Percentiles rank a stretch among this genome's conserved stretches.
Conservation (phyloP, 2,113 vertebrate genomes). For the Cyprinodon variegatus region DNA sequence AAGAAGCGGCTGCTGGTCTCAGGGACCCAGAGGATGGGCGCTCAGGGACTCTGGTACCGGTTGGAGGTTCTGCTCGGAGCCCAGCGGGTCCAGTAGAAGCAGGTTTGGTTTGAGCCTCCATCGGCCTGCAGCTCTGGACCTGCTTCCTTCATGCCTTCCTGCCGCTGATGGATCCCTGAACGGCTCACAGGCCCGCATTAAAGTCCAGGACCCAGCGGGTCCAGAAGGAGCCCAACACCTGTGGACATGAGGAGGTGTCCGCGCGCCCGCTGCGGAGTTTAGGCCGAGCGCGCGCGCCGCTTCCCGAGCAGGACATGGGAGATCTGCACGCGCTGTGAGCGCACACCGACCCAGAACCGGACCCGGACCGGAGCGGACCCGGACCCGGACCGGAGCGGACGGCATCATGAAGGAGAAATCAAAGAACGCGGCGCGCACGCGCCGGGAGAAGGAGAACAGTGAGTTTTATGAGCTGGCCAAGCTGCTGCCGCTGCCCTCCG, state of each 20-base stretch:
- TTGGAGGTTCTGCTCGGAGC: background rate
- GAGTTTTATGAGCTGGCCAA: conserved; percentile 99
- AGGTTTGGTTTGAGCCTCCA: too few species aligned
- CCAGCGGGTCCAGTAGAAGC: background rate
- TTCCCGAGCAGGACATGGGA: conserved; percentile 14
- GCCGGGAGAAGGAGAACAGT: conserved; percentile 98
- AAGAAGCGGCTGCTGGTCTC: conserved; percentile 19
- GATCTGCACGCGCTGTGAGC: background rate
- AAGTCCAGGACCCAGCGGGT: too few species aligned
- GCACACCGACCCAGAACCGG: conserved; percentile 12
- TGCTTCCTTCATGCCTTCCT: too few species aligned
- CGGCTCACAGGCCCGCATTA: too few species aligned
- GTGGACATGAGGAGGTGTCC: conserved; percentile 35
- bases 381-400: background rate
- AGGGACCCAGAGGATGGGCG: conserved; percentile 29
- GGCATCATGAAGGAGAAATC: conserved; percentile 96
- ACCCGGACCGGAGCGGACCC: background rate
- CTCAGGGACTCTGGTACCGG: conserved; percentile 2
- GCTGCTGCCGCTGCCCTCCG: conserved; percentile 94
- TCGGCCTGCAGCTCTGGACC: too few species aligned
- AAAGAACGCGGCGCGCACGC: conserved; percentile 97
- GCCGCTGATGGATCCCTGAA: background rate
- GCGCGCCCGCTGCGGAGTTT: conserved; percentile 3
- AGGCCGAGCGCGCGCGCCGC: conserved; percentile 17
- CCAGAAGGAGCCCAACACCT: background rate